A percentile compares a stretch with the other conserved stretches of the same genome.
Conservation (phyloP, 1,140 invertebrate genomes). For the Drosophila seguyi region DNA sequence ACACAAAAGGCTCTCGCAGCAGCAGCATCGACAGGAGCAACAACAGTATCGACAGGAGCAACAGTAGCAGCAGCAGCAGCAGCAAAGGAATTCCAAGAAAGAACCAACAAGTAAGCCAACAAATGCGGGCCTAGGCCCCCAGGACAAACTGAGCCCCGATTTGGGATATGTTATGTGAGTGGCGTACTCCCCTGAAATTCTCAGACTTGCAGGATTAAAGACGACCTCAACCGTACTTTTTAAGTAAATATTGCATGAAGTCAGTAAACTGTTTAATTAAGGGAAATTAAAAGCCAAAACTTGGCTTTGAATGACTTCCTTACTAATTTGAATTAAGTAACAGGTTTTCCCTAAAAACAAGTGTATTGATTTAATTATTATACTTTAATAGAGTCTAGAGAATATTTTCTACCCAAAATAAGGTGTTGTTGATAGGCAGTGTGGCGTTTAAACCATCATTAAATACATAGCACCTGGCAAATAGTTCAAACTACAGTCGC, state of each 20-base stretch:
- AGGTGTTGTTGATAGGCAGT: not conserved
- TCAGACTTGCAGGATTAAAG: conserved; percentile 2
- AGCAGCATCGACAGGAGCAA: conserved; percentile 8
- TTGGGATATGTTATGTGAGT: not conserved
- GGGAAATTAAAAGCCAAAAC: not conserved
- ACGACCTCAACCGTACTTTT: conserved; percentile 5
- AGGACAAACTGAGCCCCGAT: not conserved
- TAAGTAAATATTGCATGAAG: conserved; percentile 7
- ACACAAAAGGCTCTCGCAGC: conserved; percentile 50
- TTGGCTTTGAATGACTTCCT: not conserved
- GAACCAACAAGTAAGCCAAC: conserved; percentile 30
- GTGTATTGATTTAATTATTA: too few relatives aligned
- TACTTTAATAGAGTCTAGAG: not conserved
- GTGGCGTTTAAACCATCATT: not conserved
- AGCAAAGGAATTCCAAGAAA: conserved; percentile 26
- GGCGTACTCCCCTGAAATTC: not conserved
- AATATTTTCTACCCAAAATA: not conserved
- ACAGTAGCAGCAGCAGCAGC: conserved; percentile 15
- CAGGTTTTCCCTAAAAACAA: not conserved
- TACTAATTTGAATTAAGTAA: not conserved
- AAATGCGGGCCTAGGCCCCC: conserved; percentile 8
- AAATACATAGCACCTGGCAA: not conserved
- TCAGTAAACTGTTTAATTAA: conserved; percentile 6
- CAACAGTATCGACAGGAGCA: conserved; percentile 2
- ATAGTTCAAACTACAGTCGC: not conserved